Conservation (phyloP, 2,113 vertebrate genomes). For the Bothrops jararaca region DNA sequence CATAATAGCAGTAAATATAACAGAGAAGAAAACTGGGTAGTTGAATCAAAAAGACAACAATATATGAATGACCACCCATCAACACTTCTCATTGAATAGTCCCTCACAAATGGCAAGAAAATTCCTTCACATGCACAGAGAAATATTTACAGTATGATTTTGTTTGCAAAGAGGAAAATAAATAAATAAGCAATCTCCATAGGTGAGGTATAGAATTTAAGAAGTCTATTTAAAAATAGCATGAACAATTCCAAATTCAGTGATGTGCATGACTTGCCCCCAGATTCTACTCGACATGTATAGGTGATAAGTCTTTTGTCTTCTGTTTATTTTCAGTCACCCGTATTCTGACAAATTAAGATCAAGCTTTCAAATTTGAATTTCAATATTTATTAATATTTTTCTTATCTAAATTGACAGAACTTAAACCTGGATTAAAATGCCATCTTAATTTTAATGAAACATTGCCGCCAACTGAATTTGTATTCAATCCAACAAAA, state of each 20-base stretch:
- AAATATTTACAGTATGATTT: background rate
- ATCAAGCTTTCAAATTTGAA: background rate
- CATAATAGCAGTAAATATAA: background rate
- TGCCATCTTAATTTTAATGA: background rate
- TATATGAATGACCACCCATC: background rate
- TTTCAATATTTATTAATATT: background rate
- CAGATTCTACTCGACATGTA: background rate
- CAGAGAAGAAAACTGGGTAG: background rate
- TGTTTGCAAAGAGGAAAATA: background rate
- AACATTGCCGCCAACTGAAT: background rate
- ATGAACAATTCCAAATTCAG: background rate
- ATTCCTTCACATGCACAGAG: background rate
- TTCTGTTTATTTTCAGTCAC: background rate
- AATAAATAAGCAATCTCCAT: background rate
- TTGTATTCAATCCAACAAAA: background rate
- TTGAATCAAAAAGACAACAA: background rate
- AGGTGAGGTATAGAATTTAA: background rate
- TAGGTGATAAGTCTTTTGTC: background rate
- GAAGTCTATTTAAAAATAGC: background rate
- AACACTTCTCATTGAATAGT: background rate
- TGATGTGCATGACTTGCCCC: background rate
- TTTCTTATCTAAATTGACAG: background rate
- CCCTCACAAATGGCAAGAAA: background rate
- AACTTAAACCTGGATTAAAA: background rate
- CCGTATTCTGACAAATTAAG: background rate